Conservation (phyloP, 2,888 invertebrate genomes). For the Caprella mutica region DNA sequence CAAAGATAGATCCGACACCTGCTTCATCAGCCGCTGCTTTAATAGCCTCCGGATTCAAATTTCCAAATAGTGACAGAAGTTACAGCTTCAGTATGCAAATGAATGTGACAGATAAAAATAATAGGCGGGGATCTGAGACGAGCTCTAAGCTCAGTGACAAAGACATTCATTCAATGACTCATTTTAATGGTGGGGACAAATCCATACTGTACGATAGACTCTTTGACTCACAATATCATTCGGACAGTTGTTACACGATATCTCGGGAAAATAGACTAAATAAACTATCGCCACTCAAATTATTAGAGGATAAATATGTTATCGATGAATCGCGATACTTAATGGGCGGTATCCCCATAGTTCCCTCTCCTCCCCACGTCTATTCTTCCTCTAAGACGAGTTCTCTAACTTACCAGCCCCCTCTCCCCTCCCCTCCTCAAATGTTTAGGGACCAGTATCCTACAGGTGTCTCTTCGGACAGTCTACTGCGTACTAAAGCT, state of each 20-base stretch:
- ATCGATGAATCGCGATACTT: conserved; percentile 8
- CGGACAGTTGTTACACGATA: too few species aligned
- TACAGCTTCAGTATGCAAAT: conserved; percentile 10
- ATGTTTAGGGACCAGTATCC: conserved; percentile 27
- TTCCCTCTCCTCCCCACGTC: conserved; percentile 15
- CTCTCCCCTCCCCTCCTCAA: conserved; percentile 24
- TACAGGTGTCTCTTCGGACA: too few species aligned
- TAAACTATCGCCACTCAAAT: conserved; percentile 44
- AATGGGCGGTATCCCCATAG: conserved; percentile 19
- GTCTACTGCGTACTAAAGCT: neutral
- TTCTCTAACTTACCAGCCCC: neutral
- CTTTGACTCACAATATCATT: too few species aligned
- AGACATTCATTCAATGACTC: too few species aligned
- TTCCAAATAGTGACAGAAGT: conserved; percentile 9
- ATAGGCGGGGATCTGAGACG: too few species aligned
- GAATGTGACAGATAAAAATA: too few species aligned
- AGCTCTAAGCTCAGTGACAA: too few species aligned
- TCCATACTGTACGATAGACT: too few species aligned
- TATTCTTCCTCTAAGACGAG: neutral
- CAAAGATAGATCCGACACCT: neutral
- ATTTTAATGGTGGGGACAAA: too few species aligned
- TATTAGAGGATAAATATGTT: conserved; percentile 42
- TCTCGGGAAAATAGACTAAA: conserved; percentile 25
- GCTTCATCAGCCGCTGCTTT: neutral
- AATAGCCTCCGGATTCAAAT: conserved; percentile 5